phyloP scores from a whole-genome alignment of 92 coral and sea anemone genomes.

The Metridium senile region DNA sequence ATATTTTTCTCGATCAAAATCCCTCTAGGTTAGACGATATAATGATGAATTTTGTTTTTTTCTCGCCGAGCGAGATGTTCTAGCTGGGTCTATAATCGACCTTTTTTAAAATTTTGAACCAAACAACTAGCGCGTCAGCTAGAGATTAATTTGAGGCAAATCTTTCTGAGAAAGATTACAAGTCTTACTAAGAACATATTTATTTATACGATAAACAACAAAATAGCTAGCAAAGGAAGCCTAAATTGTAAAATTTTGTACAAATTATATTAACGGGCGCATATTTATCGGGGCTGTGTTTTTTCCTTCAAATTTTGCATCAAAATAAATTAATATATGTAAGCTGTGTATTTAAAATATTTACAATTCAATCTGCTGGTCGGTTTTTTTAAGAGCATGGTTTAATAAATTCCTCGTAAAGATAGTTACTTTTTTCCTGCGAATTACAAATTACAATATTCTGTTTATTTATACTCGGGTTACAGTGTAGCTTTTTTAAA shows the following conservation, averaged over 20 bases:
- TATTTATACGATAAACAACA: background rate
- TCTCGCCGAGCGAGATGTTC: slow-evolving; percentile 7
- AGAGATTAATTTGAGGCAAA: background rate
- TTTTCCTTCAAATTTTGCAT: no score
- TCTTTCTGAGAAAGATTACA: slow-evolving; percentile 10
- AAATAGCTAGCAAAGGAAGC: background rate
- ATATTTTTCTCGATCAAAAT: background rate
- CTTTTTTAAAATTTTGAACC: background rate
- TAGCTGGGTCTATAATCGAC: background rate
- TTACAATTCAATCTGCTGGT: slow-evolving; percentile 2
- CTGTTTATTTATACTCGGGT: no score
- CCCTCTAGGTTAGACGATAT: background rate
- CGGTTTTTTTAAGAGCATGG: background rate
- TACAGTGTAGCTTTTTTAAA: no score
- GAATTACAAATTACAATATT: no score
- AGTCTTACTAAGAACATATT: background rate
- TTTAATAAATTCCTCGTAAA: background rate
- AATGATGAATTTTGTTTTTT: background rate
- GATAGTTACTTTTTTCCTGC: background rate
- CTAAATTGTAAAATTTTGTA: slow-evolving; percentile 3
- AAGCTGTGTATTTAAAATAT: background rate
- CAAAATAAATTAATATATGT: background rate
- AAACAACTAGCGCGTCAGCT: background rate
- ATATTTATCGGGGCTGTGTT: background rate
- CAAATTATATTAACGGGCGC: background rate